phyloP scores from a whole-genome alignment of 2,797 vertebrate genomes.

The Scyliorhinus canicula region DNA sequence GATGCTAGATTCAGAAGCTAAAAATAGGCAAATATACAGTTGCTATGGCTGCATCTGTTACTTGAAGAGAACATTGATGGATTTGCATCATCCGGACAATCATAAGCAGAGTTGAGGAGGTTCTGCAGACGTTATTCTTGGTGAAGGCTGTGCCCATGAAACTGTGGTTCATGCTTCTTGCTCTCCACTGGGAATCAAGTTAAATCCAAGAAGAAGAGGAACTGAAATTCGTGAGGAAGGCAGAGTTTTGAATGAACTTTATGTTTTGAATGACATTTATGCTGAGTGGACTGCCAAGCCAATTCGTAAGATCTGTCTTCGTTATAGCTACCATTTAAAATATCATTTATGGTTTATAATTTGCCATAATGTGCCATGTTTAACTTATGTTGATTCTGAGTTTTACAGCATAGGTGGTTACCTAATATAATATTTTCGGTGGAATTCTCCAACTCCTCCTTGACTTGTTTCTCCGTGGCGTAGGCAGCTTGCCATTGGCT shows the following conservation, averaged over 20 bases:
- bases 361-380: neutral
- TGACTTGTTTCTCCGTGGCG: too few relatives aligned
- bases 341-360: neutral
- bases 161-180: neutral
- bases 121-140: neutral
- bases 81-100: neutral
- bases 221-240: neutral
- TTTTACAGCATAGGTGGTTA: neutral
- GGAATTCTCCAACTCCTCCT: too few relatives aligned
- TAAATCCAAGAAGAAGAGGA: neutral
- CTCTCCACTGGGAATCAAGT: too few relatives aligned
- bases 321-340: neutral
- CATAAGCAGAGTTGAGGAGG: neutral
- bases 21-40: neutral
- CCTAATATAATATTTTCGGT: neutral
- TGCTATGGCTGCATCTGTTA: neutral
- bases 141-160: neutral
- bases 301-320: neutral
- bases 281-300: neutral
- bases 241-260: too few relatives aligned
- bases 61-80: neutral
- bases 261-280: neutral
- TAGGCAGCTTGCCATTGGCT: too few relatives aligned
- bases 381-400: neutral
- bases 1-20: neutral